Conservation (phyloP, 2,888 invertebrate genomes). For the Stratiomys singularior region DNA sequence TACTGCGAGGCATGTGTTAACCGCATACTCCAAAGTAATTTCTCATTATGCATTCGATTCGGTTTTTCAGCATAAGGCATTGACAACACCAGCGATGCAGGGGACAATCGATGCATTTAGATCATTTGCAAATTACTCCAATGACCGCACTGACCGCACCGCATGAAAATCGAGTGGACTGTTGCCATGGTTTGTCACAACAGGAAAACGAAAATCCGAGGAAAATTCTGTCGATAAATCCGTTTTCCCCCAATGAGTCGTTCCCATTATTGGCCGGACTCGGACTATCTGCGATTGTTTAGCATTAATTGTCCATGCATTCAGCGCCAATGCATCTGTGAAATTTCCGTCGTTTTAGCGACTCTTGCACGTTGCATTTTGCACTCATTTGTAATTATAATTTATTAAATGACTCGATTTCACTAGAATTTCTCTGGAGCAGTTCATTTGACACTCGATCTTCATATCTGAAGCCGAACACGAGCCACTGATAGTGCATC, state of each 20-base stretch:
- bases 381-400: slow-evolving; percentile 43
- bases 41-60: no score
- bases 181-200: slow-evolving; percentile 41
- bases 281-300: neutral
- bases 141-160: slow-evolving; percentile 19
- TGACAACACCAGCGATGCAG: neutral
- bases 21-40: no score
- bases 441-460: slow-evolving; percentile 38
- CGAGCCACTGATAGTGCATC: slow-evolving; percentile 33
- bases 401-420: slow-evolving; percentile 38
- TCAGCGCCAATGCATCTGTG: neutral
- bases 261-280: neutral
- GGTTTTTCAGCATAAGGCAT: neutral
- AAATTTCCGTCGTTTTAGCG: slow-evolving; percentile 28
- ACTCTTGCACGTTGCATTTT: slow-evolving; percentile 24
- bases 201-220: neutral
- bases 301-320: neutral
- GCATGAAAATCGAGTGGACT: slow-evolving; percentile 9
- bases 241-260: slow-evolving; percentile 16
- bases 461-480: slow-evolving; percentile 30
- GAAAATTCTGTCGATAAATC: slow-evolving; percentile 15
- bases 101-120: no score
- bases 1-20: no score
- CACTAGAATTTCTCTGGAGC: slow-evolving; percentile 37
- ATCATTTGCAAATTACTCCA: neutral